These are phyloP conservation scores for Heteromurus nitidus DNA, from an alignment of 2,888 invertebrate species.

Conservation along the genomic window DNA sequence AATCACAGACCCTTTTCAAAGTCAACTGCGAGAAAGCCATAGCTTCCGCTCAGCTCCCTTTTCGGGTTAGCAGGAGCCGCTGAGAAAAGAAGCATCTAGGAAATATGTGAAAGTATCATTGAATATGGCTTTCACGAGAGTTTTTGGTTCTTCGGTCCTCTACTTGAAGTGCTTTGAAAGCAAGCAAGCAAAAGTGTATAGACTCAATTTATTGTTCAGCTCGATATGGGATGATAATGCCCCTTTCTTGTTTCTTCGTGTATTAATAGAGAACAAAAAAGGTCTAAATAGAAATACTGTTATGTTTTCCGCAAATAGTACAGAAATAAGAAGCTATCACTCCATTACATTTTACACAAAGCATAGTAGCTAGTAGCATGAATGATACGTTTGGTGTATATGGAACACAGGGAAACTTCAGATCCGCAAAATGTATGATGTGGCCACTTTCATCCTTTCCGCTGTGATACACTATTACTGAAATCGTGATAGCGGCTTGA, in stretches of 20 bases:
- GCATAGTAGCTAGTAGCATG: too few species aligned
- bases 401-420: too few species aligned
- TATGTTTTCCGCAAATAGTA: neutral
- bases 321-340: neutral
- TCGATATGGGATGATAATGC: slow-evolving; percentile 41
- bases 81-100: too few species aligned
- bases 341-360: neutral
- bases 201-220: slow-evolving; percentile 32
- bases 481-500: neutral
- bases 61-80: too few species aligned
- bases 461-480: neutral
- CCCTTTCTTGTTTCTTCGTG: slow-evolving; percentile 35
- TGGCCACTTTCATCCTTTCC: slow-evolving; percentile 1
- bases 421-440: neutral
- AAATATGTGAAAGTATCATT: neutral
- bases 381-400: too few species aligned
- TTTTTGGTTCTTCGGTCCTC: neutral
- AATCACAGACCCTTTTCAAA: slow-evolving; percentile 45
- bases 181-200: neutral
- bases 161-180: too few species aligned
- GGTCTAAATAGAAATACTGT: slow-evolving; percentile 24
- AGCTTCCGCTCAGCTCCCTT: too few species aligned
- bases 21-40: neutral
- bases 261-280: slow-evolving; percentile 18
- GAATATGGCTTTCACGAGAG: neutral